Conservation (phyloP, 2,888 invertebrate genomes). For the Gastracanthus pulcherrimus region DNA sequence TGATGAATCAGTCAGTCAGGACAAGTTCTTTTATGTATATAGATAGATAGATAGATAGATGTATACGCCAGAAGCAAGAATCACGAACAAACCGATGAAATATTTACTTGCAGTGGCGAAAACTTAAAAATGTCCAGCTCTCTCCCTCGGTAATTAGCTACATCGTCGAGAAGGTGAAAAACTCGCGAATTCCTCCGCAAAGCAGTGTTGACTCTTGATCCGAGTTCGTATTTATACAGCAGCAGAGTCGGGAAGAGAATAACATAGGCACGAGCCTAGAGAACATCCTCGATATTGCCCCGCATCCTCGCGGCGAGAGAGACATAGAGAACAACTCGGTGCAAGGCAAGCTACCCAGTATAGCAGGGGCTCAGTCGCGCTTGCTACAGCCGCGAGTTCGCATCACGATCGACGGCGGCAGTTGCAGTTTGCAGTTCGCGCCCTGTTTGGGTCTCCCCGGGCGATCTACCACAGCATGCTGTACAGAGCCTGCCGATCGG, state of each 20-base stretch:
- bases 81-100: not conserved
- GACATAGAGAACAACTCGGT: no score
- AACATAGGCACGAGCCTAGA: not conserved
- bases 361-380: no score
- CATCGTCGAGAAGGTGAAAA: not conserved
- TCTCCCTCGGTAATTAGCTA: not conserved
- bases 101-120: not conserved
- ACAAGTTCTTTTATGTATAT: no score
- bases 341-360: no score
- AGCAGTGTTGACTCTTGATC: not conserved
- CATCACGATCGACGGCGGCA: conserved; percentile 16
- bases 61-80: not conserved
- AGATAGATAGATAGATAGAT: no score
- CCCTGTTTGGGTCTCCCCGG: conserved; percentile 17
- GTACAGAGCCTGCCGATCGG: not conserved
- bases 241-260: not conserved
- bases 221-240: not conserved
- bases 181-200: not conserved
- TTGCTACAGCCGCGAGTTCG: not conserved
- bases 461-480: not conserved
- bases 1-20: no score
- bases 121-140: not conserved
- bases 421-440: not conserved
- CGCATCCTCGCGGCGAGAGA: not conserved
- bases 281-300: not conserved